Evolutionary conservation across 2,888 invertebrate species (phyloP).

Genomic region (Coronaproctus castanopsis): DNA sequence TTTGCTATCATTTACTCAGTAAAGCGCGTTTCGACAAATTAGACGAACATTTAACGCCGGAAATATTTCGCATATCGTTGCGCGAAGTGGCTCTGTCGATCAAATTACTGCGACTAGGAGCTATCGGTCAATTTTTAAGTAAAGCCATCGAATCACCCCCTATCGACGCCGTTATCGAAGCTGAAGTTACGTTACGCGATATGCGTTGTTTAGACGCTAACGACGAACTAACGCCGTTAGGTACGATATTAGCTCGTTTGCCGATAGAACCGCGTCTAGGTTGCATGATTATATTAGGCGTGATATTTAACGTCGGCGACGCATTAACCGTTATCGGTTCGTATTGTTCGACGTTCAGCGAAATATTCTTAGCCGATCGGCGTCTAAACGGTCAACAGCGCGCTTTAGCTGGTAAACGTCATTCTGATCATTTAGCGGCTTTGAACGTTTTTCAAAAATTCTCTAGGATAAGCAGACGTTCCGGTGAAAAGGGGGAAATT

Average conservation of each 20-base stretch:
- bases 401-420: conserved; percentile 63
- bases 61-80: conserved; percentile 92
- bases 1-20: conserved; percentile 82
- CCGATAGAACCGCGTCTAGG: conserved; percentile 80
- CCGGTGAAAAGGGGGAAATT: conserved; percentile 45
- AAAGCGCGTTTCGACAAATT: conserved; percentile 45
- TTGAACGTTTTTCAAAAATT: conserved; percentile 67
- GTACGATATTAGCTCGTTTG: conserved; percentile 75
- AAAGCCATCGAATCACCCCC: conserved; percentile 94
- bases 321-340: conserved; percentile 85
- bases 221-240: conserved; percentile 81
- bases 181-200: conserved; percentile 53
- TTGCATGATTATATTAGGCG: conserved; percentile 93
- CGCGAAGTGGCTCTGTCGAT: conserved; percentile 85
- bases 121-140: conserved; percentile 82
- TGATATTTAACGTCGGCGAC: conserved; percentile 74
- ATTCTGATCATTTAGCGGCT: conserved; percentile 90
- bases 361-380: conserved; percentile 27
- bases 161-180: conserved; percentile 92
- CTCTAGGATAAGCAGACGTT: conserved; percentile 33
- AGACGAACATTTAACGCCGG: conserved; percentile 83
- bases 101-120: conserved; percentile 71
- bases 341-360: conserved; percentile 46
- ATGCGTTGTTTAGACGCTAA: conserved; percentile 74
- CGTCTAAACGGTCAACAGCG: conserved; percentile 67